Base-by-base conservation (phyloP, 2,888 invertebrate genomes). In the Heterodera filipjevi region DNA sequence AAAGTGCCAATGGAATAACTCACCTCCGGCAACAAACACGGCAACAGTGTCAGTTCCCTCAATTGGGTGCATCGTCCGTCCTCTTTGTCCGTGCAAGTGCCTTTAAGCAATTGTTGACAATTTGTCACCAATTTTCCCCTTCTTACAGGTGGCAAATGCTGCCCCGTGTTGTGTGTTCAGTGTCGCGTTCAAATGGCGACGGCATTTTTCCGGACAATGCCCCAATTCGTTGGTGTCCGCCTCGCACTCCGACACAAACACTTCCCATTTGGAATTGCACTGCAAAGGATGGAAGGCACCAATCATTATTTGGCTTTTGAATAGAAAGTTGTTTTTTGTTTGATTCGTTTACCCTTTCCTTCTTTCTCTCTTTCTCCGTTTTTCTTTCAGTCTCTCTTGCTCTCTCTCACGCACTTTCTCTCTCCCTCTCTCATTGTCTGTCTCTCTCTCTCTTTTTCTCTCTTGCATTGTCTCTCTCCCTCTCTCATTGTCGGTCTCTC, bases 211-310 rank as follows among this genome's bases (percentile, higher is more conserved):
- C 27, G 82, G 82, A 80, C 87, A 87, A 30, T 22, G 33, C 27
- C 84, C 84, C 22, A 87, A 85, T 66, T 83, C 82, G 44, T 83
- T 84, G 33, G 86, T 85, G 78, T 88, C 88, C 12, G 85, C 81
- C 76, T 88, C 88, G 79, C 88, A 88, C 76, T 88, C 88, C n/a
- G 86, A 86, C 68, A 89, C 81, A 82, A 86, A 88, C 32, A 86
- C 85, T 68, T 87, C 86, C 84, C 86, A 88, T 71, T 87, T 87
- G 39, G 88, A 85, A 74, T 88, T 87, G 79, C 88, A 88, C 84
- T 87, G 78, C n/a, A 32, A 5, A 39, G 6, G 12, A 66, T 14
- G 39, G 39, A 19, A 22, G n/a, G 27, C 19, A n/a, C n/a, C n/a
- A n/a, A n/a, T n/a, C 27, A 8, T 59, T 59, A n/a, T 59, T 59